These are phyloP conservation scores for Cygnus buccinator DNA, from an alignment of 2,113 vertebrate genomes.

Conservation along the genomic window DNA sequence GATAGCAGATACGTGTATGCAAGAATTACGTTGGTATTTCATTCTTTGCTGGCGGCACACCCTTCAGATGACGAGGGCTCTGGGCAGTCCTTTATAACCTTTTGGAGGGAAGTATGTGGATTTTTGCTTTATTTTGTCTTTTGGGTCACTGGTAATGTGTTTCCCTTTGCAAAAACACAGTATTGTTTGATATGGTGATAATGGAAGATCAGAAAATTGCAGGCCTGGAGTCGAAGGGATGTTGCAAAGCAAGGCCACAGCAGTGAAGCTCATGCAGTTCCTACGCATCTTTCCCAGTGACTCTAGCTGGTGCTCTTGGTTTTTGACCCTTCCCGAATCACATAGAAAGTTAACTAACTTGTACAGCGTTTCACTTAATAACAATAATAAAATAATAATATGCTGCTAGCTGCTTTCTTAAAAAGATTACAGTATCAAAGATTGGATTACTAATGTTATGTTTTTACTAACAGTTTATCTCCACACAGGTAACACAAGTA, in stretches of 20 bases:
- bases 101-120: not conserved
- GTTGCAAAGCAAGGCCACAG: not conserved
- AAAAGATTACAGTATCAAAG: not conserved
- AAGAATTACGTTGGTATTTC: not conserved
- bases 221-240: not conserved
- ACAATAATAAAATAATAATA: not conserved
- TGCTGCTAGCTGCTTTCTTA: not conserved
- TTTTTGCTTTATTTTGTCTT: not conserved
- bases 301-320: not conserved
- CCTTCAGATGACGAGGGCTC: not conserved
- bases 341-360: not conserved
- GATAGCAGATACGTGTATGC: not conserved
- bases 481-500: slow-evolving; percentile 86
- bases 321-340: not conserved
- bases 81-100: not conserved
- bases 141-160: not conserved
- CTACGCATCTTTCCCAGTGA: not conserved
- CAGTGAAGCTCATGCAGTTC: not conserved
- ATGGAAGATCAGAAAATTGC: not conserved
- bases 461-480: slow-evolving; percentile 75
- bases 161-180: not conserved
- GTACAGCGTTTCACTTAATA: not conserved
- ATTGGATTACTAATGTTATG: slow-evolving; percentile 39
- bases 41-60: not conserved
- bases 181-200: not conserved